A percentile compares a stretch with the other conserved stretches of the same genome.
phyloP scores from a whole-genome alignment of 2,888 invertebrate genomes.

The Leptinotarsa juncta region DNA sequence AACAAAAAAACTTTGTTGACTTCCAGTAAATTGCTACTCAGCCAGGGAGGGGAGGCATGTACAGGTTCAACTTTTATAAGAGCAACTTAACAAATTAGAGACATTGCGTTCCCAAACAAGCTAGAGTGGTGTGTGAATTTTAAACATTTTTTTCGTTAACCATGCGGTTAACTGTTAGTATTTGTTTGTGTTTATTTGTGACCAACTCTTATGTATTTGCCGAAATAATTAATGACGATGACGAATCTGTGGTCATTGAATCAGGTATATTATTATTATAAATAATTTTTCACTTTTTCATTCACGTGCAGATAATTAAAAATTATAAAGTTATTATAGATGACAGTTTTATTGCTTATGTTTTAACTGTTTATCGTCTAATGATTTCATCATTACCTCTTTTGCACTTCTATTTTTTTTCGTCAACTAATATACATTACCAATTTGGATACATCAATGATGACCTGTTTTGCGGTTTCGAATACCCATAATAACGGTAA shows the following conservation, averaged over 20 bases:
- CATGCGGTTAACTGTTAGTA: constrained; percentile 55
- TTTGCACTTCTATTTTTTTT: not conserved
- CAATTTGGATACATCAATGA: not conserved
- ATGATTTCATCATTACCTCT: not conserved
- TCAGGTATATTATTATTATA: constrained; percentile 47
- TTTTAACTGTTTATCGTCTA: not conserved
- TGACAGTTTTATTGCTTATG: no score
- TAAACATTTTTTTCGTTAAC: constrained; percentile 29
- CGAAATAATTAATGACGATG: constrained; percentile 44
- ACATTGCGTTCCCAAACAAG: constrained; percentile 56
- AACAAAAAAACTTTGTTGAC: constrained; percentile 49
- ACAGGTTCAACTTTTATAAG: constrained; percentile 59
- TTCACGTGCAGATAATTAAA: no score
- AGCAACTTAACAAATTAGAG: constrained; percentile 61
- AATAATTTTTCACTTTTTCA: no score
- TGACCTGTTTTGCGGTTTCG: constrained; percentile 2
- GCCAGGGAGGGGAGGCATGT: constrained; percentile 49
- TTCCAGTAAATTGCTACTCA: constrained; percentile 50
- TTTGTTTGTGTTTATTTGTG: constrained; percentile 52
- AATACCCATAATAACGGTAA: constrained; percentile 11
- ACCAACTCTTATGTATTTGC: constrained; percentile 43
- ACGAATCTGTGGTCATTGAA: constrained; percentile 55
- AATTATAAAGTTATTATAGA: no score
- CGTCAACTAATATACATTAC: not conserved
- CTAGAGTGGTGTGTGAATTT: constrained; percentile 44